Evolutionary conservation across 2,113 vertebrate species (phyloP).

Genomic region (Onychostruthus taczanowskii): DNA sequence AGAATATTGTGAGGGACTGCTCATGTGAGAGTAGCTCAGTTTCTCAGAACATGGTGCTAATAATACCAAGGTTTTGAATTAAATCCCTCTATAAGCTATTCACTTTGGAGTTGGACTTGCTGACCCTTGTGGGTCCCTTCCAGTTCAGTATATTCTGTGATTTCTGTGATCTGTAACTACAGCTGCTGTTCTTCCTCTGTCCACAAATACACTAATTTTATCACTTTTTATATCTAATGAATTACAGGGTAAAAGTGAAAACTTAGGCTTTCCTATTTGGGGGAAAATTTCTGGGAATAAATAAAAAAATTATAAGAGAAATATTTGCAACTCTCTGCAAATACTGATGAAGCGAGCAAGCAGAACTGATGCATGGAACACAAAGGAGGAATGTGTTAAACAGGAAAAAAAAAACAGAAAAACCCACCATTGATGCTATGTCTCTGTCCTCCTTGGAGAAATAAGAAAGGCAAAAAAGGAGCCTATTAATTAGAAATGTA

Average conservation of each 20-base stretch:
- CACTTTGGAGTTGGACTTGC: fast-evolving
- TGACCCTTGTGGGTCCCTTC: neutral
- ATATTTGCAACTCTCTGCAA: neutral
- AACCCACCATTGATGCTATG: neutral
- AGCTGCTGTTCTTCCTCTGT: neutral
- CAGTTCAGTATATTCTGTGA: neutral
- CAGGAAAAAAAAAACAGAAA: neutral
- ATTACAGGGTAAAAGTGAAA: neutral
- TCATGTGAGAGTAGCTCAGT: neutral
- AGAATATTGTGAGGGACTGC: neutral
- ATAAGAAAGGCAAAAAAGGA: fast-evolving
- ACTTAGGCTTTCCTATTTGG: neutral
- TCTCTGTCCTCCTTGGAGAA: neutral
- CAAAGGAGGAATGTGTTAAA: neutral
- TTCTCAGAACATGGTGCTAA: neutral
- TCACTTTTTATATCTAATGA: neutral
- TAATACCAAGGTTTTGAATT: neutral
- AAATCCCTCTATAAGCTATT: neutral
- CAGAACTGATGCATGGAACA: neutral
- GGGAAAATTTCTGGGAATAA: neutral
- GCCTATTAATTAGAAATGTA: neutral
- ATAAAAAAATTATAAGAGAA: neutral
- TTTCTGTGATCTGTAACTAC: neutral
- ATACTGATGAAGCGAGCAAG: neutral
- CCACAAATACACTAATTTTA: neutral